Conservation (phyloP, 2,113 vertebrate genomes). For the Nyctibius bracteatus region DNA sequence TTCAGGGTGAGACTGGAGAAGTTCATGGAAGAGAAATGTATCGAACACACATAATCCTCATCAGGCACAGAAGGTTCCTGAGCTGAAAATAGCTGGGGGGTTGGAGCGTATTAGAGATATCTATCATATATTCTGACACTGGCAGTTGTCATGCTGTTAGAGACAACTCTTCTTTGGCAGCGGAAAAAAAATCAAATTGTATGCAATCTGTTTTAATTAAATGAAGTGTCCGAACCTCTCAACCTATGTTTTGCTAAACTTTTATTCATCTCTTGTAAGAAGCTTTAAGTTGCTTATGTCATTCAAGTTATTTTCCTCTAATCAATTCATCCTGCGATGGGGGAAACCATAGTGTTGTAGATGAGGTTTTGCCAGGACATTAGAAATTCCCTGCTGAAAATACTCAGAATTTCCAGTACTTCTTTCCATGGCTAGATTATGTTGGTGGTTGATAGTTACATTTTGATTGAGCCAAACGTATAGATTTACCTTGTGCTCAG, state of each 20-base stretch:
- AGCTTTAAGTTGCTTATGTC: not conserved
- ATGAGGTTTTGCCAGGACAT: not conserved
- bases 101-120: slow-evolving; percentile 27
- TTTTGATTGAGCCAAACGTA: not conserved
- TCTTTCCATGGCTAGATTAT: not conserved
- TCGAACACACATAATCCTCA: not conserved
- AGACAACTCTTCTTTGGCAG: slow-evolving; percentile 28
- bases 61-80: not conserved
- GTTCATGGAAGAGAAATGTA: not conserved
- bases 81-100: slow-evolving; percentile 29
- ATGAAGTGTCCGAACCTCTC: not conserved
- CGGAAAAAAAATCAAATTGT: not conserved
- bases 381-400: not conserved
- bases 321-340: not conserved
- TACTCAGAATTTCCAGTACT: not conserved
- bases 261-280: not conserved
- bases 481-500: not conserved
- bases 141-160: slow-evolving; percentile 26
- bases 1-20: not conserved
- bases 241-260: not conserved
- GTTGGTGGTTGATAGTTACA: not conserved
- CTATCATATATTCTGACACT: slow-evolving; percentile 24
- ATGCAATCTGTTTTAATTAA: slow-evolving; percentile 56
- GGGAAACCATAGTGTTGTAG: not conserved
- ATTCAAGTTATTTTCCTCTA: not conserved